phyloP scores from a whole-genome alignment of 2,113 vertebrate species.

The Echinops telfairi region DNA sequence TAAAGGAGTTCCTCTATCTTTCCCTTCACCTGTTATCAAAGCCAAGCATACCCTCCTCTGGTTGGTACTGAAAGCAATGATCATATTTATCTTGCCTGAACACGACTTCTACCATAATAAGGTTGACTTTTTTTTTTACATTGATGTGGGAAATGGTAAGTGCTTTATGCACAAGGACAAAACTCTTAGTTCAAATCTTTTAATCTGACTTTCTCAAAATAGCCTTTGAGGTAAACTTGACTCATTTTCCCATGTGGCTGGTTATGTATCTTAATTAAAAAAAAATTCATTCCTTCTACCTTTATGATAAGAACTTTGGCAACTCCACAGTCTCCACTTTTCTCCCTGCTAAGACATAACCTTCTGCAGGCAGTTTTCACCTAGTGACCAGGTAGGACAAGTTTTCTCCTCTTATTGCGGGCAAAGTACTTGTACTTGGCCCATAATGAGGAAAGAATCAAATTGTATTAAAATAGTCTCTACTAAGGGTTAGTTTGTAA shows the following conservation, averaged over 20 bases:
- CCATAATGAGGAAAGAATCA: constrained; percentile 53
- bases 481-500: not conserved
- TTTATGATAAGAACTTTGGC: constrained; percentile 58
- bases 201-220: constrained; percentile 76
- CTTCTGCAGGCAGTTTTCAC: constrained; percentile 46
- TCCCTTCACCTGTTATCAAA: no score
- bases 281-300: constrained; percentile 64
- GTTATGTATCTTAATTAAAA: constrained; percentile 69
- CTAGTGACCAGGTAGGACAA: constrained; percentile 49
- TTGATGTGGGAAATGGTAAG: constrained; percentile 61
- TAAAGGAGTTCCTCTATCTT: not conserved
- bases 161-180: constrained; percentile 65
- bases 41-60: no score
- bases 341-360: constrained; percentile 3
- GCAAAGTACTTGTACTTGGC: constrained; percentile 48
- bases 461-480: constrained; percentile 47
- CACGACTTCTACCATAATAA: not conserved
- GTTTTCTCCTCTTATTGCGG: constrained; percentile 19
- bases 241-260: constrained; percentile 67
- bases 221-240: constrained; percentile 63
- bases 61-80: not conserved
- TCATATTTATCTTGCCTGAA: constrained; percentile 51
- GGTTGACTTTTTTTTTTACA: not conserved
- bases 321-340: constrained; percentile 48
- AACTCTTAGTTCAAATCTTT: constrained; percentile 66